These are phyloP conservation scores for Cairina moschata DNA, from an alignment of 2,113 vertebrate species.

Conservation along the genomic window DNA sequence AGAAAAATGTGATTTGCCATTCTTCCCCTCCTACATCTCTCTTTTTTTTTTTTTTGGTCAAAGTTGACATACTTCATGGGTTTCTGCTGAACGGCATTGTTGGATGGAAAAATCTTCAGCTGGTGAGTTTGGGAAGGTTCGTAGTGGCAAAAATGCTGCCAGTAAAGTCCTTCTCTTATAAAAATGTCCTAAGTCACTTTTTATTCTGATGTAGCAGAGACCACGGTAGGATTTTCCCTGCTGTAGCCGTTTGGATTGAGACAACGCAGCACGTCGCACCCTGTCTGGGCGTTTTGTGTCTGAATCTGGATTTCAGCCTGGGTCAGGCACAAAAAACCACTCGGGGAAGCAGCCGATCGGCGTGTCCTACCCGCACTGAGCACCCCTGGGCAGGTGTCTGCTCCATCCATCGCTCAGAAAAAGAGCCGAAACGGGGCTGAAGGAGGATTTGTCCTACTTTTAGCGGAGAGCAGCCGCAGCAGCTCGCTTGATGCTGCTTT, in stretches of 20 bases:
- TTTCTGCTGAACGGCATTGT: neutral
- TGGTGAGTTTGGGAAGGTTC: neutral
- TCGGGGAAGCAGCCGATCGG: neutral
- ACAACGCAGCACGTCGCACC: neutral
- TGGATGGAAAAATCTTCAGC: neutral
- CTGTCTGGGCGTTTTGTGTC: neutral
- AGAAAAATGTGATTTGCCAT: neutral
- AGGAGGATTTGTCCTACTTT: conserved; percentile 30
- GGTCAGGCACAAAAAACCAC: neutral
- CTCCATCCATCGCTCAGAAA: neutral
- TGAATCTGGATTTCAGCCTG: neutral
- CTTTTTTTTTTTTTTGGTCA: neutral
- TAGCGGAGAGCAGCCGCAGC: neutral
- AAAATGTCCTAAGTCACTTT: neutral
- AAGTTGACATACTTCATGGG: neutral
- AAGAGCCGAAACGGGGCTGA: neutral
- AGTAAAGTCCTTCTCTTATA: neutral
- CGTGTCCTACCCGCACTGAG: neutral
- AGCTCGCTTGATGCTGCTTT: neutral
- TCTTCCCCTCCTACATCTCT: neutral
- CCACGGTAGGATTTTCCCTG: neutral
- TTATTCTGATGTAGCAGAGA: neutral
- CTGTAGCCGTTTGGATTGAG: neutral
- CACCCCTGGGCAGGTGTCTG: neutral
- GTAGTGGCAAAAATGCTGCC: neutral